Conservation (phyloP, 2,888 invertebrate genomes). For the Entomobrya multifasciata region DNA sequence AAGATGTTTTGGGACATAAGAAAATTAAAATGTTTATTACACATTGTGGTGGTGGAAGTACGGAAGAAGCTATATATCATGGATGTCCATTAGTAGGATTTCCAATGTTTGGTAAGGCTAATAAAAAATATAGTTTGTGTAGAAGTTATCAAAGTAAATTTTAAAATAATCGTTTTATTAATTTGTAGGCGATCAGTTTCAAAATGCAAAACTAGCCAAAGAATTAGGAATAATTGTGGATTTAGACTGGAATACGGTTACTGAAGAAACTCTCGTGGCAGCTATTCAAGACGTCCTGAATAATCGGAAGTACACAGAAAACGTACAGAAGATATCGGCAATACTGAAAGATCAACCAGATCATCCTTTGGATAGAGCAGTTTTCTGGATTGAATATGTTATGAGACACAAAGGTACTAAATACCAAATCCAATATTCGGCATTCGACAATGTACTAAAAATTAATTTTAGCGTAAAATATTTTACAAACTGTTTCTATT, state of each 20-base stretch:
- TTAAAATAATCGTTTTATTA: neutral
- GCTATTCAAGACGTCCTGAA: slow-evolving; percentile 52
- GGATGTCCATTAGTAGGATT: no score
- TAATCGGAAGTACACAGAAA: slow-evolving; percentile 47
- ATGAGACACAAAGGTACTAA: slow-evolving; percentile 65
- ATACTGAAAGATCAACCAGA: slow-evolving; percentile 61
- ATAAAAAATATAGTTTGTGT: neutral
- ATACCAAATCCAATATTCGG: no score
- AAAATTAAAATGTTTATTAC: slow-evolving; percentile 33
- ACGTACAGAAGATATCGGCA: slow-evolving; percentile 54
- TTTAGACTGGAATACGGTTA: slow-evolving; percentile 54
- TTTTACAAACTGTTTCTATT: neutral
- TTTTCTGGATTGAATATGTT: slow-evolving; percentile 71
- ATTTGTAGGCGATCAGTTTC: slow-evolving; percentile 45
- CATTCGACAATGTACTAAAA: neutral
- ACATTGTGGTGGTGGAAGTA: slow-evolving; percentile 43
- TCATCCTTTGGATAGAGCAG: slow-evolving; percentile 45
- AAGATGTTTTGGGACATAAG: slow-evolving; percentile 28
- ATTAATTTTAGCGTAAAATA: no score
- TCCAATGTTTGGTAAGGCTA: no score
- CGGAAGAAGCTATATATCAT: slow-evolving; percentile 74
- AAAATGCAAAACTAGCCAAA: slow-evolving; percentile 40
- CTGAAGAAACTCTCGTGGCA: slow-evolving; percentile 34
- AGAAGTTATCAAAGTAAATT: neutral
- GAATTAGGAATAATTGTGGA: slow-evolving; percentile 43